Base-by-base conservation (phyloP, 2,888 invertebrate species). In the Galerucella nymphaeae region DNA sequence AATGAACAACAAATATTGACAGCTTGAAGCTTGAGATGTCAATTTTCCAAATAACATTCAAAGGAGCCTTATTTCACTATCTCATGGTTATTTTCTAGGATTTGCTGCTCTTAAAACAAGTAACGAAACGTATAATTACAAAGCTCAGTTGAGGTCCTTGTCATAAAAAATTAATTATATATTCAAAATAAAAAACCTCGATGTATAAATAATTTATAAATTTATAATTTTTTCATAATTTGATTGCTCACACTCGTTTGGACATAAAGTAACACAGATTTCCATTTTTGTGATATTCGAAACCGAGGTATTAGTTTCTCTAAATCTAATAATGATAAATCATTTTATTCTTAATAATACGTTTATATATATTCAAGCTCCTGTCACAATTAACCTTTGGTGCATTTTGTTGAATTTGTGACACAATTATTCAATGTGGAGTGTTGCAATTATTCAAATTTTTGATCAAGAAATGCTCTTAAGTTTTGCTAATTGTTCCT, bases 211-310 rank as follows among this genome's bases (percentile, higher is more conserved):
- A 3, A 16, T 53, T 16, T 10, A 16, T 53, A 53, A 53, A 16
- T 6, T 53, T 53, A 53, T 53, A 53, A 1, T 16, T 53, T 53
- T 10, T 53, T 53, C 16, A 18, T 10, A 53, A 48, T 48, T 48
- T 8, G 48, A 48, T 48, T 48, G 48, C 48, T 48, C n/a, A 48
- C 6, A 48, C 6, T 48, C n/a, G n/a, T 48, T n/a, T 2, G n/a
- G n/a, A 10, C 11, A 53, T 53, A 53, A 53, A 53, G 10, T 53
- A 53, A 53, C 53, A 53, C 53, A 53, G 53, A 18, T 53, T 53
- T 18, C 11, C 53, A 53, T 53, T 9, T 53, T 53, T 53, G 9
- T 18, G 53, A 11, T 53, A 53, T 53, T 16, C 10, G 53, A 53
- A 11, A 53, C 16, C 16, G 18, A 2, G 18, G 10, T 18, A 53